Percentiles rank a stretch among this genome's conserved stretches.
Conservation (phyloP, 2,113 vertebrate genomes). For the Megalops atlanticus region DNA sequence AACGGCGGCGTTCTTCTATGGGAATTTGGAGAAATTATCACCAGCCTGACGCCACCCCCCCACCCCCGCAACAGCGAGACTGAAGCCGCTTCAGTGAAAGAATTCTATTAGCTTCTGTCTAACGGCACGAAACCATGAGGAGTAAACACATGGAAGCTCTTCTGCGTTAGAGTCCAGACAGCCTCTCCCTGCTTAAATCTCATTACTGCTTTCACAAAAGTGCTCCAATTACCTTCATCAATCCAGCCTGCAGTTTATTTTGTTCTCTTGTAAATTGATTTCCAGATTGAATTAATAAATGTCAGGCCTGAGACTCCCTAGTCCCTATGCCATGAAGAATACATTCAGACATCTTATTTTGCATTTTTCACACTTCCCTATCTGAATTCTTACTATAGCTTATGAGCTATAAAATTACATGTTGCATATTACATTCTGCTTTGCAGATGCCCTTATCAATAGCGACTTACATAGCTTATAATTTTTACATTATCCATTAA, state of each 20-base stretch:
- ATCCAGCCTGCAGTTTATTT: slow-evolving; percentile 41
- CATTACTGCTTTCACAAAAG: slow-evolving; percentile 12
- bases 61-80: neutral
- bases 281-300: slow-evolving; percentile 45
- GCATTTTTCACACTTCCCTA: neutral
- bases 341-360: neutral
- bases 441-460: too few species aligned
- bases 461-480: too few species aligned
- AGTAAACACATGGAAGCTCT: neutral
- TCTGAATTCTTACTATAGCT: too few species aligned
- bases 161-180: neutral
- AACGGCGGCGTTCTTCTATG: neutral
- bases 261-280: slow-evolving; percentile 37
- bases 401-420: too few species aligned
- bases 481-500: too few species aligned
- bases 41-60: neutral
- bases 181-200: slow-evolving; percentile 10
- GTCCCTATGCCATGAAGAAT: slow-evolving; percentile 33
- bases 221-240: slow-evolving; percentile 23
- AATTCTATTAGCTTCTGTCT: slow-evolving; percentile 5
- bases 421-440: too few species aligned
- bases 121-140: neutral
- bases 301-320: slow-evolving; percentile 32
- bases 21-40: neutral
- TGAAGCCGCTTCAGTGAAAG: neutral